Base-by-base conservation (phyloP, 37 sponge, comb jelly and placozoan genomes). In the Cladorhizidae sp. region DNA sequence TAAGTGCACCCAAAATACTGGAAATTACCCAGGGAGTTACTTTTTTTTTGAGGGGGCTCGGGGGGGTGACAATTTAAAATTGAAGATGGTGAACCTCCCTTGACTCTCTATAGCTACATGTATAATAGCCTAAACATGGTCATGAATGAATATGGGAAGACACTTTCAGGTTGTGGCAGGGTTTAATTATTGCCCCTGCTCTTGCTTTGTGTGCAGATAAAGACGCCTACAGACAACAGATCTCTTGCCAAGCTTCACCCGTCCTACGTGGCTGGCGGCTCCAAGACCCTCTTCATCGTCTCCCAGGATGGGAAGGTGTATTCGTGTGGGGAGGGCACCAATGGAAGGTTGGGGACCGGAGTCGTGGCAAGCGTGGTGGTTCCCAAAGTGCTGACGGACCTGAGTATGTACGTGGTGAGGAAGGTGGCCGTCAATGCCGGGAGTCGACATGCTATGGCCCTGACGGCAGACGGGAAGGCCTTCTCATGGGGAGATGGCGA, bases 401-500 rank as follows among this genome's bases (percentile, higher is more conserved):
- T 98, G 73, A 88, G 90, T 32, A 87, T 85, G 43, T 92, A 89
- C 61, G 95, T 96, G 41, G 93, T 96, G 68, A 87, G 96, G 77
- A 93, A 94, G 74, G 88, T 93, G 37, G 93, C 95, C 14, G 86
- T 83, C 11, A 90, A 87, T 58, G 52, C 86, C 26, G 89, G 91
- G 12, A 88, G 95, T 20, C 65, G 93, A 58, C 99, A 98, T 64
- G 85, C 83, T 43, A 85, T 98, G 57, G 96, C 95, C 17, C 64
- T 98, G 49, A 95, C 97, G 32, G 88, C 93, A 11, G 97, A 91
- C 74, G 97, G 99, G 29, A 88, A 93, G 67, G 91, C 94, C 51
- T 98, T 94, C 90, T 94, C 95, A 2, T 98, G 99, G 99, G 99
- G 99, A 50, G 99, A 98, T 55, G 99, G 99, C 49, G 87, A 92